Evolutionary conservation across 2,888 invertebrate genomes (phyloP).

Genomic region (Ditula angustiorana): DNA sequence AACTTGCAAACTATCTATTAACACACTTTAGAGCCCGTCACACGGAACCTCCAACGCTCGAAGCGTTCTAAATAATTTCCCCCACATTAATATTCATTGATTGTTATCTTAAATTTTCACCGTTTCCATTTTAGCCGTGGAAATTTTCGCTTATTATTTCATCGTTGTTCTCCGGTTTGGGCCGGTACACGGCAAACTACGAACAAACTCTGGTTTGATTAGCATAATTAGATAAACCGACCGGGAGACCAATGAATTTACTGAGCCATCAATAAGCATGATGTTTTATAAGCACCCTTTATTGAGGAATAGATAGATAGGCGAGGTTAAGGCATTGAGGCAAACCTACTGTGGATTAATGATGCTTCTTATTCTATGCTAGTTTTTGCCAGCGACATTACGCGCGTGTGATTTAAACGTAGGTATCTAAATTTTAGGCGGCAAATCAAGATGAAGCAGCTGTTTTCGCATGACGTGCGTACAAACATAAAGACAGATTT

Average conservation of each 20-base stretch:
- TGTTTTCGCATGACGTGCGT: too few relatives aligned
- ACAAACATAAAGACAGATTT: too few relatives aligned
- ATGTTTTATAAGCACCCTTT: conserved; percentile 1
- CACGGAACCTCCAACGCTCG: conserved; percentile 27
- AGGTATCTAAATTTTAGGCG: too few relatives aligned
- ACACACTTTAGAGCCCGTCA: conserved; percentile 45
- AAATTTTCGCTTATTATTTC: conserved; percentile 67
- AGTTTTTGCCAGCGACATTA: too few relatives aligned
- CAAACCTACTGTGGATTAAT: too few relatives aligned
- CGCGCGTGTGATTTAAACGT: too few relatives aligned
- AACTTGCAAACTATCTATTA: conserved; percentile 51
- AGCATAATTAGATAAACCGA: conserved; percentile 74
- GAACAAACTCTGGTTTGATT: conserved; percentile 67
- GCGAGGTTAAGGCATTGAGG: not conserved
- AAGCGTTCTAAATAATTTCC: conserved; percentile 58
- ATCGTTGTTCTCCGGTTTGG: conserved; percentile 48
- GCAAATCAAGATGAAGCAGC: too few relatives aligned
- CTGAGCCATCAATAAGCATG: conserved; percentile 46
- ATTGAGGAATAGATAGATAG: not conserved
- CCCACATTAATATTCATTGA: conserved; percentile 69
- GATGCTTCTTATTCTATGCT: too few relatives aligned
- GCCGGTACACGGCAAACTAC: conserved; percentile 59
- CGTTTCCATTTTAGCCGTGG: conserved; percentile 46
- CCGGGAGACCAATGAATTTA: conserved; percentile 59
- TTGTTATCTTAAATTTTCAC: conserved; percentile 61